Conservation (phyloP, 2,888 invertebrate genomes). For the Pegoplata infirma region DNA sequence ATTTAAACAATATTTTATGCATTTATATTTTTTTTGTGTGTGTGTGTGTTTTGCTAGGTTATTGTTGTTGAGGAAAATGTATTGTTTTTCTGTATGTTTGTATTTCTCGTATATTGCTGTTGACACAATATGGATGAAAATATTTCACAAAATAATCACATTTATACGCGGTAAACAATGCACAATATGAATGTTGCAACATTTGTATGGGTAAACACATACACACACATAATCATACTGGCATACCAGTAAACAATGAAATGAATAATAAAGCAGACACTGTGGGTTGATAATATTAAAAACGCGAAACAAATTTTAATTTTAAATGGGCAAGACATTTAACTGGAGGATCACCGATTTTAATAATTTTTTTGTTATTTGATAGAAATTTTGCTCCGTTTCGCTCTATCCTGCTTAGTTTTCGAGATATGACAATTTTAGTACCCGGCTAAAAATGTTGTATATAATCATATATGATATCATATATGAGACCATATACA, state of each 20-base stretch:
- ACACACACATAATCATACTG: too few relatives aligned
- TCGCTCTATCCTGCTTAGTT: too few relatives aligned
- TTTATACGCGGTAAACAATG: constrained; percentile 56
- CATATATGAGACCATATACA: too few relatives aligned
- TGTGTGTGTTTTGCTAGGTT: constrained; percentile 10
- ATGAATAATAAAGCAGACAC: constrained; percentile 31
- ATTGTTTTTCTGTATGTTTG: constrained; percentile 35
- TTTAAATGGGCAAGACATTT: too few relatives aligned
- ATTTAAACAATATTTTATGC: constrained; percentile 46
- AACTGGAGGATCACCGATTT: too few relatives aligned
- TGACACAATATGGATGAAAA: constrained; percentile 58
- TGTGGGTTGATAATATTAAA: neutral
- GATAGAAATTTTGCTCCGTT: too few relatives aligned
- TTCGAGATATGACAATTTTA: too few relatives aligned
- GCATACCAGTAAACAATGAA: constrained; percentile 27
- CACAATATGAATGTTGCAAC: constrained; percentile 47
- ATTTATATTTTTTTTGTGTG: too few relatives aligned
- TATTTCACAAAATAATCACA: constrained; percentile 62
- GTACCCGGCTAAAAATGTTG: too few relatives aligned
- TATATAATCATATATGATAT: too few relatives aligned
- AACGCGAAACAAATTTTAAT: too few relatives aligned
- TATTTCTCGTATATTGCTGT: constrained; percentile 46
- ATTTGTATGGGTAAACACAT: constrained; percentile 44
- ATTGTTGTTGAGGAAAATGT: constrained; percentile 34
- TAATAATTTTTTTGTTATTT: too few relatives aligned